Evolutionary conservation across 1,140 invertebrate genomes (phyloP).

Genomic region (Goniozus legneri): DNA sequence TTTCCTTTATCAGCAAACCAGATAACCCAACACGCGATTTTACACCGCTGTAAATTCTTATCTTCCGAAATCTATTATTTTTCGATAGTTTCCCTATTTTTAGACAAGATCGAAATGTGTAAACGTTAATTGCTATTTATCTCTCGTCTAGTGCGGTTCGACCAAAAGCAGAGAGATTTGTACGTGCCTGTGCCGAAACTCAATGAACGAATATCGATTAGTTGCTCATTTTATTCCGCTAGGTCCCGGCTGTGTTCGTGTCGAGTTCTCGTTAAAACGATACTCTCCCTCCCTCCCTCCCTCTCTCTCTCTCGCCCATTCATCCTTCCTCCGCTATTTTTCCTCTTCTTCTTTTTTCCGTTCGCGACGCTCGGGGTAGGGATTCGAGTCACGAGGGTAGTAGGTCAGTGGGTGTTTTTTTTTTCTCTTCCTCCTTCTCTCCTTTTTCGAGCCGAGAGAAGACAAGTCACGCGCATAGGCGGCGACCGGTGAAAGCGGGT

Average conservation of each 20-base stretch:
- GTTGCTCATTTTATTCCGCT: constrained; percentile 41
- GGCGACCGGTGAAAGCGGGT: constrained; percentile 33
- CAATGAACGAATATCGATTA: constrained; percentile 51
- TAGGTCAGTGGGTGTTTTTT: constrained; percentile 31
- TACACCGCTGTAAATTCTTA: too few species aligned
- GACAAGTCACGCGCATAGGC: constrained; percentile 14
- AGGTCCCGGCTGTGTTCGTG: constrained; percentile 33
- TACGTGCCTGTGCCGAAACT: constrained; percentile 39
- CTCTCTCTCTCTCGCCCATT: constrained; percentile 9
- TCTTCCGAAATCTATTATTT: too few species aligned
- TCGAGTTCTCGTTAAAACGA: constrained; percentile 26
- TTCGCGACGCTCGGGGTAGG: constrained; percentile 28
- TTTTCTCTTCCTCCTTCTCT: not conserved
- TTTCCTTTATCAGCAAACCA: too few species aligned
- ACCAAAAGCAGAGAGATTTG: constrained; percentile 6
- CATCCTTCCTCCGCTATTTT: constrained; percentile 14
- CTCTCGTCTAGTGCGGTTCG: not conserved
- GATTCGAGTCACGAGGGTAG: constrained; percentile 46
- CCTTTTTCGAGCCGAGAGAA: constrained; percentile 5
- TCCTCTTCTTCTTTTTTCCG: constrained; percentile 27
- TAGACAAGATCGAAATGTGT: too few species aligned
- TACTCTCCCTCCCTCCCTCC: constrained; percentile 14
- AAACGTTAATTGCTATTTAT: too few species aligned
- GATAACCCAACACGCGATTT: too few species aligned
- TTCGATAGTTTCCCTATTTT: too few species aligned